Evolutionary conservation across 2,113 vertebrate genomes (phyloP).

Genomic region (Noctilio leporinus): DNA sequence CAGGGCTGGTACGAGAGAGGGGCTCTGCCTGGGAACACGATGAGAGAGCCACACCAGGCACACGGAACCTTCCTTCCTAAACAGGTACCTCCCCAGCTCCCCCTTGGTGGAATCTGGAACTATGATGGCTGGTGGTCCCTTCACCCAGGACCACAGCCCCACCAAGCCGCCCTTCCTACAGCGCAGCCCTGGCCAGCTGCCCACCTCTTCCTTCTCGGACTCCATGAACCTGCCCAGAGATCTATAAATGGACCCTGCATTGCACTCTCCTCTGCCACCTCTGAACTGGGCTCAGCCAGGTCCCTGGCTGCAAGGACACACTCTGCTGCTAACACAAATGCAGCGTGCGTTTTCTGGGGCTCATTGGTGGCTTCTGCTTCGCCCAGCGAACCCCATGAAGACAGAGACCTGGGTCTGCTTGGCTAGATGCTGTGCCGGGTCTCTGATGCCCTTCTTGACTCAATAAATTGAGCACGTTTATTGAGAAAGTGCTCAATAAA

Average conservation of each 20-base stretch:
- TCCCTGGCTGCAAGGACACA: not conserved
- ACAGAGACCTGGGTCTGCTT: not conserved
- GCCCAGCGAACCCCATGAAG: accelerated
- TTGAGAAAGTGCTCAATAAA: not conserved
- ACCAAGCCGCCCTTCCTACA: not conserved
- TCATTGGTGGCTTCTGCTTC: accelerated
- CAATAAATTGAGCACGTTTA: no score
- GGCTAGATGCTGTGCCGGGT: not conserved
- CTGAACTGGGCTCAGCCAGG: not conserved
- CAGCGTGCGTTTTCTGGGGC: not conserved
- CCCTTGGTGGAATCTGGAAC: not conserved
- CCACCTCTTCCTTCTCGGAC: not conserved
- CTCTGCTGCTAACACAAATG: not conserved
- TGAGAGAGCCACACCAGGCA: not conserved
- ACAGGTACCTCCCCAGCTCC: no score
- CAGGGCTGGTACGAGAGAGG: not conserved
- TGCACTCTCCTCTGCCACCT: not conserved
- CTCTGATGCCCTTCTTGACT: not conserved
- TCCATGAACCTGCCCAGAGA: not conserved
- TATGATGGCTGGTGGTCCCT: not conserved
- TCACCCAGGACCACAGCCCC: not conserved
- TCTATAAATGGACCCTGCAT: not conserved
- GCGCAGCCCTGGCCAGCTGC: not conserved
- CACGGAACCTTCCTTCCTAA: not conserved
- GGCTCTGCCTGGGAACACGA: not conserved